Evolutionary conservation across 2,888 invertebrate genomes (phyloP), one percentile per base, ranked within the genome.

Genomic region (Himalopsyche kuldschensis): DNA sequence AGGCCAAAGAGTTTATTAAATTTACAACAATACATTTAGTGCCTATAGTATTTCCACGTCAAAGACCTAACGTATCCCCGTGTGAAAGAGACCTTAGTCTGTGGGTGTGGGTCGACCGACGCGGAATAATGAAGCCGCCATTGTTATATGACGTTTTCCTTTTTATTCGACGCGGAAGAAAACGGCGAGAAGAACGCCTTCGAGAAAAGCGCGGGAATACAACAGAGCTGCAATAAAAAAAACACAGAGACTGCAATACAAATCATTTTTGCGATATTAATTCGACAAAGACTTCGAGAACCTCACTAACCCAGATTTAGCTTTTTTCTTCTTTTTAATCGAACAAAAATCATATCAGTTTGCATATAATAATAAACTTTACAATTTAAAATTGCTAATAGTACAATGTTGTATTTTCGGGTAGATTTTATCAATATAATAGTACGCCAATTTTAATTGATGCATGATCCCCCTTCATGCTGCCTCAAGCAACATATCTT

Each of bases 51-150:
- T 69, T 69, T 69, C 11, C 69, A 30, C 30, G 27, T 69, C 24
- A 69, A 69, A 69, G 69, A 69, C 8, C 4, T 4, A 69, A 27
- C 27, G 69, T 15, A 69, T 27, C 24, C 69, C 15, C 69, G 69
- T 69, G 69, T 69, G 69, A 69, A 69, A 69, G 75, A 47, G 41
- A 27, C 35, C 63, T 31, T 75, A 75, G 75, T 47, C 41, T 41
- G 75, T 46, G 35, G 46, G 69, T 27, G 69, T 69, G 27, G 27
- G 47, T 75, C 46, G 46, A 46, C 75, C 75, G 46, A 20, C 41
- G 75, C 75, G 77, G 81, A 76, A 81, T 81, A 81, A 81, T 81
- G 77, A 81, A 76, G 76, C 32, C 55, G 32, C 77, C 76, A 55
- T 81, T 81, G 81, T 81, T 76, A 81, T 55, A 75, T 27, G 46